Base-by-base conservation (phyloP, 1,140 invertebrate species). In the Periplaneta americana region DNA sequence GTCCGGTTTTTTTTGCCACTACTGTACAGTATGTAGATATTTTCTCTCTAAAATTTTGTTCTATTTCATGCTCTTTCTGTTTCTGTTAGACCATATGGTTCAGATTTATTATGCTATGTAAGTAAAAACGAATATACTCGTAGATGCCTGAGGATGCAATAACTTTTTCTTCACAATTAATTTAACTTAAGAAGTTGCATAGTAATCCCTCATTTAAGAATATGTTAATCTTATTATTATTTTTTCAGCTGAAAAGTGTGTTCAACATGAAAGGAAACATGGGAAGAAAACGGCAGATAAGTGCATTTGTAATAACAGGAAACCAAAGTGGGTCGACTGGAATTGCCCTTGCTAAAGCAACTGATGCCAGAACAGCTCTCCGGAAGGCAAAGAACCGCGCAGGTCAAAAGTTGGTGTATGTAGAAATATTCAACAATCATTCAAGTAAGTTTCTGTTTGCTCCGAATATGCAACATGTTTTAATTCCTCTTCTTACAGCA, bases 241-340 rank as follows among this genome's bases (percentile, higher is more conserved):
- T 66, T 80, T 80, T 75, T n/a, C 84, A 90, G 89, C 87, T 91
- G 82, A 96, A 97, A 90, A 89, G 92, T 74, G 93, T 98, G 1
- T 90, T 93, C 17, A 92, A 93, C 83, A 98, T 98, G 97, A 96
- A 94, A 85, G 95, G 94, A 32, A 95, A 93, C 87, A 89, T 97
- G 85, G 98, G 98, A 2, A 89, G 96, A 78, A 93, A 91, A 74
- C 90, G 93, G 79, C 89, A 91, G 81, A 88, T 92, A 35, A 94
- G 93, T 85, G 89, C 90, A 36, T 90, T 95, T 84, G 93, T 93
- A 39, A 93, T 98, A 2, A 97, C 96, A 80, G 98, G 98, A 75
- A 99, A 99, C 90, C 90, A 91, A 78, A 94, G 97, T 87, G 98
- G 98, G 5, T 87, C 98, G 17, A 95, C 91, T 84, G 98, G 96